A percentile compares a stretch with the other conserved stretches of the same genome.
phyloP scores from a whole-genome alignment of 2,113 vertebrate genomes.

The Oenanthe oenanthe region DNA sequence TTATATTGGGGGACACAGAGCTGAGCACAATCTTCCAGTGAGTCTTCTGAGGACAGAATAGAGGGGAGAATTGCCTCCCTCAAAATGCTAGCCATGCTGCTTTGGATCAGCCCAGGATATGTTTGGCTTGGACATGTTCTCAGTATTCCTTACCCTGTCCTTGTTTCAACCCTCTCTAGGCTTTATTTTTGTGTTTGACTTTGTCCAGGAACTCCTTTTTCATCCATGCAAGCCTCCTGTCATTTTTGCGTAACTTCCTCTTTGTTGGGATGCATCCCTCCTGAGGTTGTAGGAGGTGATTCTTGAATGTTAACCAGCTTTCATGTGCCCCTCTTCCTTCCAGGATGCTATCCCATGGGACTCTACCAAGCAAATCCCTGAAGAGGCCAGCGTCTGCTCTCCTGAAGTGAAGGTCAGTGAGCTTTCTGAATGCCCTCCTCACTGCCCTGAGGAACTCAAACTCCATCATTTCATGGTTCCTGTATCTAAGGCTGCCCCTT shows the following conservation, averaged over 20 bases:
- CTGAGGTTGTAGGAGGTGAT: neutral
- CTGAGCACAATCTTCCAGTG: neutral
- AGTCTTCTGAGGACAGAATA: neutral
- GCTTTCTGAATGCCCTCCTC: too few species aligned
- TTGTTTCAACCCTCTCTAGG: neutral
- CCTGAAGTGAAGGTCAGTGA: neutral
- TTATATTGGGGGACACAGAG: neutral
- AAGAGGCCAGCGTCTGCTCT: neutral
- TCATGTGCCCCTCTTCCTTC: neutral
- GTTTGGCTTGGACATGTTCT: neutral
- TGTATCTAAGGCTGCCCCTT: neutral
- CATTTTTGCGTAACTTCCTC: neutral
- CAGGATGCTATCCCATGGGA: neutral
- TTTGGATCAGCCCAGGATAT: neutral
- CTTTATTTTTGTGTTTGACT: neutral
- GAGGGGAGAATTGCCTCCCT: neutral
- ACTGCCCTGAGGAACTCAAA: neutral
- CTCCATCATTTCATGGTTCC: neutral
- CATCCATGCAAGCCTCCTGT: neutral
- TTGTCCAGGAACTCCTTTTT: fast-evolving
- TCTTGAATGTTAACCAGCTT: neutral
- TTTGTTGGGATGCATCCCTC: neutral
- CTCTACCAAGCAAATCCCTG: neutral
- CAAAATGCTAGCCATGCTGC: neutral
- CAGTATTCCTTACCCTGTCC: neutral